A percentile compares a stretch with the other conserved stretches of the same genome.
These are phyloP conservation scores for Apaloderma vittatum DNA, from an alignment of 2,113 vertebrate species.

Conservation along the genomic window DNA sequence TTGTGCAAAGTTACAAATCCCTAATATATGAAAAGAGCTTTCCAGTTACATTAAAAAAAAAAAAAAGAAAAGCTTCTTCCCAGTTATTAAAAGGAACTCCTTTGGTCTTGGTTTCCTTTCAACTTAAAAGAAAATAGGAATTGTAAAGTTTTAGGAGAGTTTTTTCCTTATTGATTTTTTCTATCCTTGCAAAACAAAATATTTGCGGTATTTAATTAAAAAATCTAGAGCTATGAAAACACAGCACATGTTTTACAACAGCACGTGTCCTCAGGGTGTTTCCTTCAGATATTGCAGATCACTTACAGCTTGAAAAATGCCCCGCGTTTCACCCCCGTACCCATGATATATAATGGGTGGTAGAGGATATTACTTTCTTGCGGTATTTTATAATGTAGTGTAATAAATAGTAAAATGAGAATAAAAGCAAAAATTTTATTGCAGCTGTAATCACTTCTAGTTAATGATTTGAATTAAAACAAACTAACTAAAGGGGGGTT, in stretches of 20 bases:
- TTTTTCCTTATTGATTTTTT: slow-evolving; percentile 45
- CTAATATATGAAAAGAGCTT: slow-evolving; percentile 47
- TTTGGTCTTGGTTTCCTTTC: slow-evolving; percentile 53
- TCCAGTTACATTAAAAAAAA: background rate
- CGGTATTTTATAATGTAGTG: background rate
- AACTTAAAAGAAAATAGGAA: slow-evolving; percentile 2
- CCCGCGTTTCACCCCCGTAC: slow-evolving; percentile 17
- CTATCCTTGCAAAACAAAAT: background rate
- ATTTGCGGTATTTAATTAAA: slow-evolving; percentile 62
- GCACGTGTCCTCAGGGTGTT: slow-evolving; percentile 28
- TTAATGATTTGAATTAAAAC: background rate
- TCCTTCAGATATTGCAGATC: slow-evolving; percentile 28
- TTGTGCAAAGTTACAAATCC: slow-evolving; percentile 59
- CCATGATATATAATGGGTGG: background rate
- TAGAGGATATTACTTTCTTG: slow-evolving; percentile 12
- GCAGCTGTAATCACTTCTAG: background rate
- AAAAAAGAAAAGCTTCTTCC: background rate
- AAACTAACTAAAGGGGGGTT: background rate
- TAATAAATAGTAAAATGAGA: slow-evolving; percentile 14
- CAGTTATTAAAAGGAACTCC: slow-evolving; percentile 13
- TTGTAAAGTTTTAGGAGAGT: slow-evolving; percentile 46
- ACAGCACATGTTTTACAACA: slow-evolving; percentile 46
- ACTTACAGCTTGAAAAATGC: slow-evolving; percentile 22
- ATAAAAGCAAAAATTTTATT: background rate
- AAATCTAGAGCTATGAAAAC: slow-evolving; percentile 38